phyloP scores from a whole-genome alignment of 2,888 invertebrate genomes.

The Melanargia galathea region DNA sequence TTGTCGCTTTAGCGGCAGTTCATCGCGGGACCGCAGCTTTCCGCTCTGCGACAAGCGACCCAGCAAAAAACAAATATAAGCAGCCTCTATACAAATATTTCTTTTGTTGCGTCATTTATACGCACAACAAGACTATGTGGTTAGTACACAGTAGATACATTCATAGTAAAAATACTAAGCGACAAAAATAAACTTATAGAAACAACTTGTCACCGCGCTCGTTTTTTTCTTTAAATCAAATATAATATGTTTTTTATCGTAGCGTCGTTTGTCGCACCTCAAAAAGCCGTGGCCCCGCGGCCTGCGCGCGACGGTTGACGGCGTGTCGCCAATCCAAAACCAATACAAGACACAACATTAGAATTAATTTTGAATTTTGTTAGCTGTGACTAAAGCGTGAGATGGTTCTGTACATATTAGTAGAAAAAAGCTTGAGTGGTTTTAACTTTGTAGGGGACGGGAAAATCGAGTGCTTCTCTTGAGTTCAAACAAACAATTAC shows the following conservation, averaged over 20 bases:
- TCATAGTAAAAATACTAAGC: no score
- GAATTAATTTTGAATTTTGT: constrained; percentile 79
- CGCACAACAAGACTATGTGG: no score
- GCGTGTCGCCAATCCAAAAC: constrained; percentile 65
- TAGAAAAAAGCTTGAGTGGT: constrained; percentile 46
- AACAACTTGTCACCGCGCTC: no score
- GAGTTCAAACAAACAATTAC: neutral
- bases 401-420: constrained; percentile 73
- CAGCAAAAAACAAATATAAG: neutral
- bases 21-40: neutral
- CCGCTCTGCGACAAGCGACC: neutral
- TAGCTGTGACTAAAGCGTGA: constrained; percentile 79
- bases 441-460: constrained; percentile 11
- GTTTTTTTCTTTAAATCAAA: neutral
- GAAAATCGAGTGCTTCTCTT: constrained; percentile 10
- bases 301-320: constrained; percentile 41
- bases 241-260: neutral
- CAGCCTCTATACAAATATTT: no score
- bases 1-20: constrained; percentile 43
- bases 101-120: no score
- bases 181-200: no score
- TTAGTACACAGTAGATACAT: no score
- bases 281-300: constrained; percentile 6
- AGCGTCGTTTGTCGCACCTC: neutral
- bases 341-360: constrained; percentile 82